These are phyloP conservation scores for Corydoras maculifer DNA, from an alignment of 2,113 vertebrate genomes.

Conservation along the genomic window DNA sequence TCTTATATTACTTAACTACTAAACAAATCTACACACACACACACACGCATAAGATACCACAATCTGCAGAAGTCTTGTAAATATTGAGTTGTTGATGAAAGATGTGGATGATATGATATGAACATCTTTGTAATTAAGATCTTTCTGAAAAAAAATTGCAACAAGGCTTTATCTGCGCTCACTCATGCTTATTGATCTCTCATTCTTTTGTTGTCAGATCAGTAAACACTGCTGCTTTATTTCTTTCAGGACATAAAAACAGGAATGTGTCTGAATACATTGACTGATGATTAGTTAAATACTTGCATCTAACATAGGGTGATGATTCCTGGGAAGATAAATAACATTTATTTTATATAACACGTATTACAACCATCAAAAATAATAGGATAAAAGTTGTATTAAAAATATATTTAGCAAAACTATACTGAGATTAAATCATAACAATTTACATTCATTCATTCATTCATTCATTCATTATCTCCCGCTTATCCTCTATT, in stretches of 20 bases:
- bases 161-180: conserved; percentile 38
- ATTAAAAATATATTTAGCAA: too few species aligned
- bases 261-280: conserved; percentile 6
- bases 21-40: not conserved
- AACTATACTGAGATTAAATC: too few species aligned
- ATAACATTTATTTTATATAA: not conserved
- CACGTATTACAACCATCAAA: too few species aligned
- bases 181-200: conserved; percentile 44
- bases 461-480: too few species aligned
- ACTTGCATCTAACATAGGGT: not conserved
- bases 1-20: too few species aligned
- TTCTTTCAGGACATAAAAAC: not conserved
- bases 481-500: too few species aligned
- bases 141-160: conserved; percentile 28
- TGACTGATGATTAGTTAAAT: conserved; percentile 15
- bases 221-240: conserved; percentile 9
- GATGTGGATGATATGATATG: not conserved
- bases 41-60: not conserved
- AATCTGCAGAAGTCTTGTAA: not conserved
- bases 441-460: too few species aligned
- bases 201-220: not conserved
- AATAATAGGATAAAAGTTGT: too few species aligned
- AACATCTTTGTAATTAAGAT: not conserved
- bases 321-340: not conserved
- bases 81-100: conserved; percentile 4